phyloP scores from a whole-genome alignment of 2,113 vertebrate genomes.

The Plotosus lineatus region DNA sequence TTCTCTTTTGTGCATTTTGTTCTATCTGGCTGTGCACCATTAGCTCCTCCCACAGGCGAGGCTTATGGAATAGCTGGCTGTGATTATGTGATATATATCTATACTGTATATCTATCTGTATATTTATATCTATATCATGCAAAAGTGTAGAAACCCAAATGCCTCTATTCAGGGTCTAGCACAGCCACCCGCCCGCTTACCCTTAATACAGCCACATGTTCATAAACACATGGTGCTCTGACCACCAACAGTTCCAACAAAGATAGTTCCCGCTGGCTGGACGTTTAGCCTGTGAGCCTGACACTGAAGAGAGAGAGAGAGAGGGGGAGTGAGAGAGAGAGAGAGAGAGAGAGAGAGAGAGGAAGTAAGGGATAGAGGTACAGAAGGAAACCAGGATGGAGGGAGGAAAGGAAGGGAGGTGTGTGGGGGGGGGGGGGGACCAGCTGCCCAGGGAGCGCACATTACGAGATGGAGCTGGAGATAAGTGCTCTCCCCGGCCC shows the following conservation, averaged over 20 bases:
- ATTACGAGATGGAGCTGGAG: constrained; percentile 81
- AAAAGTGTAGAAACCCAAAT: too few relatives aligned
- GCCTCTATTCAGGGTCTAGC: too few relatives aligned
- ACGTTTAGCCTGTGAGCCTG: constrained; percentile 39
- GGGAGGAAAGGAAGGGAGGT: constrained; percentile 49
- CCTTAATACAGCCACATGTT: constrained; percentile 3
- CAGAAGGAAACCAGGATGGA: constrained; percentile 39
- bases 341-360: neutral
- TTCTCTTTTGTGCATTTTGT: neutral
- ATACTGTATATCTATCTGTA: too few relatives aligned
- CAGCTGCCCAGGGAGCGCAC: constrained; percentile 81
- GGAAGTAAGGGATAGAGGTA: neutral
- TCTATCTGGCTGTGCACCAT: neutral
- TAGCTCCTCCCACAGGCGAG: neutral
- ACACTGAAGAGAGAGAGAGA: constrained; percentile 2
- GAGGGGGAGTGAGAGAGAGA: neutral
- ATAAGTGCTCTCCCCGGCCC: constrained; percentile 84
- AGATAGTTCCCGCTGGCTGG: constrained; percentile 53
- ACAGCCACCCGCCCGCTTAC: neutral
- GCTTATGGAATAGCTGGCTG: neutral
- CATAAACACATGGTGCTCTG: constrained; percentile 41
- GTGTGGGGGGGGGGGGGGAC: constrained; percentile 64
- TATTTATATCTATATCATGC: too few relatives aligned
- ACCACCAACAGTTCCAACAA: constrained; percentile 51
- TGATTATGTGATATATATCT: neutral